phyloP scores from a whole-genome alignment of 2,888 invertebrate genomes.

The Thymelicus lineola region DNA sequence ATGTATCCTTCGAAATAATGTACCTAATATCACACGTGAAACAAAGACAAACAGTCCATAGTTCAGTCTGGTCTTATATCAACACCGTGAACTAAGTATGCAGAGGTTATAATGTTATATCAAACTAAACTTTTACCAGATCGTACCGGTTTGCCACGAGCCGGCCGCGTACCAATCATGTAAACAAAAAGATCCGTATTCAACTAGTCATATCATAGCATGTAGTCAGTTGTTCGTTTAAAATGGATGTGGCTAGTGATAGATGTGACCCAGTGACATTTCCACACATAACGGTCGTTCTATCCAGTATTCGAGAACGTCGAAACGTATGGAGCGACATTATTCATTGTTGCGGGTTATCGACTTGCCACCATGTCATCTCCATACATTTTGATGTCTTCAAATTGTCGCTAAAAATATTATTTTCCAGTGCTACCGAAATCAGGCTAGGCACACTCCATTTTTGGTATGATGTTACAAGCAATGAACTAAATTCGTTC shows the following conservation, averaged over 20 bases:
- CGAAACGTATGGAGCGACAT: too few relatives aligned
- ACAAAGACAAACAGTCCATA: conserved; percentile 38
- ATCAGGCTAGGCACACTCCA: too few relatives aligned
- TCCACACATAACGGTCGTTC: not conserved
- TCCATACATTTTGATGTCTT: too few relatives aligned
- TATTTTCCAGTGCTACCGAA: too few relatives aligned
- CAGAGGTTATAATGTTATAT: conserved; percentile 49
- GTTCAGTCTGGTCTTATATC: conserved; percentile 19
- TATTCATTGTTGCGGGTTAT: too few relatives aligned
- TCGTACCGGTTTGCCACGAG: conserved; percentile 60
- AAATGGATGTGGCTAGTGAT: conserved; percentile 12
- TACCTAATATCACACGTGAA: conserved; percentile 37
- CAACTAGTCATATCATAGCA: conserved; percentile 5
- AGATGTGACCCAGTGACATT: conserved; percentile 20
- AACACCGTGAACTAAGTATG: conserved; percentile 38
- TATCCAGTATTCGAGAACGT: too few relatives aligned
- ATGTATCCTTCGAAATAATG: not conserved
- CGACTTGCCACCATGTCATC: too few relatives aligned
- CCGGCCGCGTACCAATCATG: conserved; percentile 43
- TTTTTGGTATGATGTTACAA: too few relatives aligned
- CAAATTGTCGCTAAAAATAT: too few relatives aligned
- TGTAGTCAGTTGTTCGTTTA: not conserved
- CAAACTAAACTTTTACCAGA: conserved; percentile 51
- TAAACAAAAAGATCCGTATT: conserved; percentile 44
- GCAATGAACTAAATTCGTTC: too few relatives aligned